Evolutionary conservation across 2,888 invertebrate species (phyloP).

Genomic region (Campopleginae sp.): DNA sequence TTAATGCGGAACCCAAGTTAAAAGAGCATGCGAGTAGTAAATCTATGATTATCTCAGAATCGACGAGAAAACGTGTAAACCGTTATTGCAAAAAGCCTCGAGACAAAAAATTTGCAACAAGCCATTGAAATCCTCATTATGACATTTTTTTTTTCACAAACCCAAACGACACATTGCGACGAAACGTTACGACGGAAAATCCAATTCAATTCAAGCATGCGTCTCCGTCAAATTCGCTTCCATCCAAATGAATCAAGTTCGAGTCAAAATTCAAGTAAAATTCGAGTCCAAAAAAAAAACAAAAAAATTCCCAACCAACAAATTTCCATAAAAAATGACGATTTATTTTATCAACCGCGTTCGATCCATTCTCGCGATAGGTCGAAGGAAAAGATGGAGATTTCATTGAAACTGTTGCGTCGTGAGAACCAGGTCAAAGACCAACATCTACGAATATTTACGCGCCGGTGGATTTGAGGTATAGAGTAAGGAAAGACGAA

Average conservation of each 20-base stretch:
- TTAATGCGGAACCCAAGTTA: constrained; percentile 43
- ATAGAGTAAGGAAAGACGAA: constrained; percentile 4
- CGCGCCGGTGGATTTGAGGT: constrained; percentile 1
- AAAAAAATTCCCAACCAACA: no score
- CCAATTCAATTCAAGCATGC: constrained; percentile 29
- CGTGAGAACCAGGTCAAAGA: neutral
- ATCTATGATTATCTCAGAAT: neutral
- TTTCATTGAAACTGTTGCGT: neutral
- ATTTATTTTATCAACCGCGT: no score
- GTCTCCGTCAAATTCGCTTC: constrained; percentile 45
- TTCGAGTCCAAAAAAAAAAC: neutral
- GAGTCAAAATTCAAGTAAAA: neutral
- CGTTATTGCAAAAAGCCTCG: neutral
- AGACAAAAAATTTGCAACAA: neutral
- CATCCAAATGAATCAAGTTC: neutral
- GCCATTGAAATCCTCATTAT: neutral
- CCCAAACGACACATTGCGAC: neutral
- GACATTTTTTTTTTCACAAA: neutral
- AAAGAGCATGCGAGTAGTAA: constrained; percentile 48
- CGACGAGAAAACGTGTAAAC: constrained; percentile 20
- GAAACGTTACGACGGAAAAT: neutral
- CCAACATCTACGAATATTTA: constrained; percentile 2
- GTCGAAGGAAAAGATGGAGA: neutral
- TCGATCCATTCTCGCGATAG: no score
- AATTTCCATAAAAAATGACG: no score